Evolutionary conservation across 92 coral and sea anemone species (phyloP).

Genomic region (Umimayanthus chanpuru): DNA sequence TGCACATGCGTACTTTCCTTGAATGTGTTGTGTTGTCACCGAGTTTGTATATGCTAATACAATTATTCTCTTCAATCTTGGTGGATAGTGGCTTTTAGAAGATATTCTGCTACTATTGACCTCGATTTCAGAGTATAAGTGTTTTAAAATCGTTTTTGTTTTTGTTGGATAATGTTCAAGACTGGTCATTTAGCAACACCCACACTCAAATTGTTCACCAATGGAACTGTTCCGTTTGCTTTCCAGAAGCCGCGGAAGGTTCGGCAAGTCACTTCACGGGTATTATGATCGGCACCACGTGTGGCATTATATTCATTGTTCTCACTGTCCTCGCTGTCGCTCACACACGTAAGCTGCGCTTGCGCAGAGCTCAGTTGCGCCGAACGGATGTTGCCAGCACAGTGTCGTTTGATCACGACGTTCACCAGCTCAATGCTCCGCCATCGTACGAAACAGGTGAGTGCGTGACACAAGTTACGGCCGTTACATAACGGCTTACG

Average conservation of each 20-base stretch:
- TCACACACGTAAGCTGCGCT: conserved; percentile 76
- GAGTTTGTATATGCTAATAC: no score
- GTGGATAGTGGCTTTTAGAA: no score
- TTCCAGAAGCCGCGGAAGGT: conserved; percentile 44
- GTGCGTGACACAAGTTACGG: background rate
- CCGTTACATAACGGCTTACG: no score
- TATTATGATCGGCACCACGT: conserved; percentile 95
- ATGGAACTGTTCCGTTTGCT: background rate
- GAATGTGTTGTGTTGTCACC: no score
- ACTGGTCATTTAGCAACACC: no score
- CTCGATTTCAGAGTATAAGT: no score
- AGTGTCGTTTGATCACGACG: conserved; percentile 64
- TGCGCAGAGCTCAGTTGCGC: conserved; percentile 65
- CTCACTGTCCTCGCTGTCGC: conserved; percentile 90
- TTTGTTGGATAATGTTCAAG: no score
- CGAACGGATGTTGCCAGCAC: conserved; percentile 75
- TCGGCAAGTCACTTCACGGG: conserved; percentile 85
- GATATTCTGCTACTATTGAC: no score
- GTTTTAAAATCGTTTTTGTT: no score
- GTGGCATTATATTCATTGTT: conserved; percentile 89
- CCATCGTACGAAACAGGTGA: conserved; percentile 87
- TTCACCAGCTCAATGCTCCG: conserved; percentile 79
- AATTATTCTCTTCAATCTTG: no score
- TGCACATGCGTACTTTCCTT: no score
- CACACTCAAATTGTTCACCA: background rate